phyloP scores from a whole-genome alignment of 2,888 invertebrate genomes.

The Drosophila mimetica region DNA sequence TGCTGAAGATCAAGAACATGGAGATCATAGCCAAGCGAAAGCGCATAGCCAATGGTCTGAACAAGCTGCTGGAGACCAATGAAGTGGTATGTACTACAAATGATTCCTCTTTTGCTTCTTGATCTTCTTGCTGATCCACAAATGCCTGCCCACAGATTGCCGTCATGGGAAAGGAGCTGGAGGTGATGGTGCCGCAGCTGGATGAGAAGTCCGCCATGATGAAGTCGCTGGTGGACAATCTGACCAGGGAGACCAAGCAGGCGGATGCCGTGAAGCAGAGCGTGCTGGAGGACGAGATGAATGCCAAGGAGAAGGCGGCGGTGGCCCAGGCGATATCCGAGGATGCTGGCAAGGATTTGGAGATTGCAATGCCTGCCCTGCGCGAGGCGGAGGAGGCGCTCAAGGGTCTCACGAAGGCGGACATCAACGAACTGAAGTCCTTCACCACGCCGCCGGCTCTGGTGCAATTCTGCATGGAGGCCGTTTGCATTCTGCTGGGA shows the following conservation, averaged over 20 bases:
- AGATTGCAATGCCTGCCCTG: slow-evolving; percentile 93
- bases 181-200: slow-evolving; percentile 91
- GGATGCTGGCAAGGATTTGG: slow-evolving; percentile 94
- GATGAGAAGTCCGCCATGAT: slow-evolving; percentile 91
- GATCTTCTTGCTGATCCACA: too few relatives aligned
- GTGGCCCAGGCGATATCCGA: slow-evolving; percentile 93
- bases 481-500: slow-evolving; percentile 93
- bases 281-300: slow-evolving; percentile 93
- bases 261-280: slow-evolving; percentile 92
- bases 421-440: slow-evolving; percentile 95
- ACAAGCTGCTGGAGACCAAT: slow-evolving; percentile 84
- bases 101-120: background rate
- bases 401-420: slow-evolving; percentile 93
- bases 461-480: slow-evolving; percentile 96
- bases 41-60: slow-evolving; percentile 90
- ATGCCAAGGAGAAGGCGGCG: slow-evolving; percentile 93
- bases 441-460: slow-evolving; percentile 94
- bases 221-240: slow-evolving; percentile 89
- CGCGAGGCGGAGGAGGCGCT: slow-evolving; percentile 93
- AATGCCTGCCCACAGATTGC: slow-evolving; percentile 85
- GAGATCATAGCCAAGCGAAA: slow-evolving; percentile 88
- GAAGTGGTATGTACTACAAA: slow-evolving; percentile 56
- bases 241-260: slow-evolving; percentile 92
- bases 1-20: slow-evolving; percentile 89
- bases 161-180: slow-evolving; percentile 93